Percentiles rank a stretch among this genome's conserved stretches.
These are phyloP conservation scores for Acanthosepion esculentum DNA, from an alignment of 2,888 invertebrate genomes.

Conservation along the genomic window DNA sequence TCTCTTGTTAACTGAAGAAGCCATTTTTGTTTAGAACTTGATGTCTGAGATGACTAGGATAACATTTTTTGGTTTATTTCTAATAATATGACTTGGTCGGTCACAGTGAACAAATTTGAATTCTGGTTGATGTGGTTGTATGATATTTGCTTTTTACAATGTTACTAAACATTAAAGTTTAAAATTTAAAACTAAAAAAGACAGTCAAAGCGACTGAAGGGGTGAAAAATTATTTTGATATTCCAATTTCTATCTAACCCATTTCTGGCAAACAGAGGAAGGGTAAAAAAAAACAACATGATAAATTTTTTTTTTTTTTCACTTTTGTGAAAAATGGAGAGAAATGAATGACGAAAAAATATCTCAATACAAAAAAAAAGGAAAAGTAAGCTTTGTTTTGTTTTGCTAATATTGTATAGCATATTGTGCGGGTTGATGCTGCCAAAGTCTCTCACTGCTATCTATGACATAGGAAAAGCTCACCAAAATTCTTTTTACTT, in stretches of 20 bases:
- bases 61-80: no score
- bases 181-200: not conserved
- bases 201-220: not conserved
- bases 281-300: not conserved
- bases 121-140: not conserved
- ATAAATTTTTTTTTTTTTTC: not conserved
- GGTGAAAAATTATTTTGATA: not conserved
- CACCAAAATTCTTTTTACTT: not conserved
- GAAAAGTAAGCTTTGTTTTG: conserved; percentile 14
- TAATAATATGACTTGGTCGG: no score
- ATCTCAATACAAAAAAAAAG: not conserved
- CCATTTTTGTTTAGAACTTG: no score
- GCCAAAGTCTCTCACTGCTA: not conserved
- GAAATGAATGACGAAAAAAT: not conserved
- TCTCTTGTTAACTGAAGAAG: no score
- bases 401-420: conserved; percentile 7
- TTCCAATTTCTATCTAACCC: not conserved
- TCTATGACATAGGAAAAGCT: not conserved
- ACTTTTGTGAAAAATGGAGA: not conserved
- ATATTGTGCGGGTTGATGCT: not conserved
- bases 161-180: not conserved
- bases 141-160: not conserved
- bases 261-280: not conserved
- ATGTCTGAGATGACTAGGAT: no score
- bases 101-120: not conserved